Evolutionary conservation across 2,797 vertebrate genomes (phyloP).

Genomic region (Crocodylus rhombifer): DNA sequence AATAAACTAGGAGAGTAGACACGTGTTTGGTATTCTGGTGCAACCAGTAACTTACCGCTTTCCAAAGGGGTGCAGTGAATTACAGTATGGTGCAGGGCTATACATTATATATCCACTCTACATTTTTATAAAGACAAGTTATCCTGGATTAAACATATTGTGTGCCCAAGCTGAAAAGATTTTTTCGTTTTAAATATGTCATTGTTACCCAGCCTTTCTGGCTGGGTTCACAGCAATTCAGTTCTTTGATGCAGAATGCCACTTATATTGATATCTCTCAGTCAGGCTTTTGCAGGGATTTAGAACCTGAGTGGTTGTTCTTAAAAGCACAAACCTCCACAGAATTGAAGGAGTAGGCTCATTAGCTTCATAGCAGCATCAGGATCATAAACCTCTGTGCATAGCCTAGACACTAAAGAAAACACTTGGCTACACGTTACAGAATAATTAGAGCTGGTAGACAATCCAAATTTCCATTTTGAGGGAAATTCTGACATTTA

Average conservation of each 20-base stretch:
- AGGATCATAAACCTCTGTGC: background rate
- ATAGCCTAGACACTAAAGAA: background rate
- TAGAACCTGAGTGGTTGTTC: background rate
- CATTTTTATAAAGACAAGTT: no score
- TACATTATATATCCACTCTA: no score
- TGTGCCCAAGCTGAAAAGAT: background rate
- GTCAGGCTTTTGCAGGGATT: background rate
- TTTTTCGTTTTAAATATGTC: background rate
- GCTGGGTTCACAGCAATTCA: background rate
- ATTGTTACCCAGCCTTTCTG: background rate
- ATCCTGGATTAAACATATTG: no score
- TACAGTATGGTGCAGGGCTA: no score
- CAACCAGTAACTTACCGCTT: no score
- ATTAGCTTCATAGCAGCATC: background rate
- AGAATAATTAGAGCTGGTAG: background rate
- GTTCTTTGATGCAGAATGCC: background rate
- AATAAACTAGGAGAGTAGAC: no score
- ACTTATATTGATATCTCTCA: background rate
- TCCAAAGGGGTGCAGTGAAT: no score
- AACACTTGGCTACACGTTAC: background rate
- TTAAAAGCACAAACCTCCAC: background rate
- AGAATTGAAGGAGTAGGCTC: slow-evolving; percentile 12
- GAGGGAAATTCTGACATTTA: background rate
- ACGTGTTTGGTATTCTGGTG: no score
- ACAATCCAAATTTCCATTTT: background rate